A percentile compares a stretch with the other conserved stretches of the same genome.
These are phyloP conservation scores for Plemyria rubiginata DNA, from an alignment of 2,888 invertebrate genomes.

Conservation along the genomic window DNA sequence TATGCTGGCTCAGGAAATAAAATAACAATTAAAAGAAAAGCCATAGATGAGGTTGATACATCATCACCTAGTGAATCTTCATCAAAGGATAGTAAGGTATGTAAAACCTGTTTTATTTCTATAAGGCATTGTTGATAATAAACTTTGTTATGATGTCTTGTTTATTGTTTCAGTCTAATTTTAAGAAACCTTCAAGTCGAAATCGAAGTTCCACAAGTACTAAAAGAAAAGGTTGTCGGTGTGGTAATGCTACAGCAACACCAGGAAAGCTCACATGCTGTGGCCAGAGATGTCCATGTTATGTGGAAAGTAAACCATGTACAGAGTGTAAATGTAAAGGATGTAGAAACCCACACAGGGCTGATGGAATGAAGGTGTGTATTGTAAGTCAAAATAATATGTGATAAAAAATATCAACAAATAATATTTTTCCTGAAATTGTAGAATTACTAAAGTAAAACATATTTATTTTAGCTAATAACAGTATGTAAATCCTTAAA, in stretches of 20 bases:
- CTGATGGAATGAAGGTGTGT: constrained; percentile 91
- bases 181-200: constrained; percentile 79
- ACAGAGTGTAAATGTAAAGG: constrained; percentile 96
- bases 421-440: too few relatives aligned
- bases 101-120: background rate
- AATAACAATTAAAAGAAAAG: constrained; percentile 92
- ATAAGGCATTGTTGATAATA: background rate
- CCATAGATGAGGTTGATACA: constrained; percentile 83
- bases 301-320: constrained; percentile 95
- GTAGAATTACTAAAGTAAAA: too few relatives aligned
- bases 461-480: too few relatives aligned
- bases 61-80: constrained; percentile 67
- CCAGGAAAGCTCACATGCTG: constrained; percentile 97
- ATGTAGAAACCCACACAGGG: constrained; percentile 95
- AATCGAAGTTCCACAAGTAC: constrained; percentile 73
- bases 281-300: constrained; percentile 97
- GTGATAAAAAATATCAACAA: too few relatives aligned
- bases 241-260: constrained; percentile 95
- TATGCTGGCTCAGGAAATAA: constrained; percentile 93
- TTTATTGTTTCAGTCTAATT: constrained; percentile 64
- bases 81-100: constrained; percentile 72
- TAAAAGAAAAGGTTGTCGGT: constrained; percentile 92
- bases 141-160: background rate
- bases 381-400: background rate
- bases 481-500: too few relatives aligned